Evolutionary conservation across 2,113 vertebrate genomes (phyloP).

Genomic region (Erythrocercus mccallii): DNA sequence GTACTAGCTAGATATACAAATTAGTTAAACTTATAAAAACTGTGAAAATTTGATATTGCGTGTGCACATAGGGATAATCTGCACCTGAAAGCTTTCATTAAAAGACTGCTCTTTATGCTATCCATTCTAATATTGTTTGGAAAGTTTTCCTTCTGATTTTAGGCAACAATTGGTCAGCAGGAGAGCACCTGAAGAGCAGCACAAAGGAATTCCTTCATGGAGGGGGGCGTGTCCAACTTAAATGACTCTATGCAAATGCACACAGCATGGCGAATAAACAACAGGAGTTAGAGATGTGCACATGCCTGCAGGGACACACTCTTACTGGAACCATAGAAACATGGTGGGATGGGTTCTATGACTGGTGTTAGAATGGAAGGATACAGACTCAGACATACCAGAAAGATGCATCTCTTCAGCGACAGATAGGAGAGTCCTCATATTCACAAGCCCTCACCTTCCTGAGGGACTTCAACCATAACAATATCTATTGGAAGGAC

Average conservation of each 20-base stretch:
- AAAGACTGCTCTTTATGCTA: neutral
- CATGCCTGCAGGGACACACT: neutral
- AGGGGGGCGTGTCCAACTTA: neutral
- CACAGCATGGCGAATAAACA: neutral
- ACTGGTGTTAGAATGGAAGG: neutral
- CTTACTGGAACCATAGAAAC: neutral
- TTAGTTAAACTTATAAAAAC: neutral
- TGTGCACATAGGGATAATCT: neutral
- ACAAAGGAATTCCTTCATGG: neutral
- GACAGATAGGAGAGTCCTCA: neutral
- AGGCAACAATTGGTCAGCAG: neutral
- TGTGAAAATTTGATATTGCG: fast-evolving
- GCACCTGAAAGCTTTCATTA: neutral
- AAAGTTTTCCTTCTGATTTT: neutral
- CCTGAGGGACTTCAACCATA: neutral
- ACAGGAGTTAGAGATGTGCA: neutral
- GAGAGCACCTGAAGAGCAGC: neutral
- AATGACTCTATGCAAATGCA: neutral
- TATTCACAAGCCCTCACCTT: neutral
- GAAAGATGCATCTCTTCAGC: neutral
- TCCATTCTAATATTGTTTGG: neutral
- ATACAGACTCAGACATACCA: neutral
- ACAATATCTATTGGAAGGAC: neutral
- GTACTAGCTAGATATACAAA: neutral
- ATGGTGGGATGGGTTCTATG: neutral